Evolutionary conservation across 2,113 vertebrate genomes (phyloP).

Genomic region (Eulacestoma nigropectus): DNA sequence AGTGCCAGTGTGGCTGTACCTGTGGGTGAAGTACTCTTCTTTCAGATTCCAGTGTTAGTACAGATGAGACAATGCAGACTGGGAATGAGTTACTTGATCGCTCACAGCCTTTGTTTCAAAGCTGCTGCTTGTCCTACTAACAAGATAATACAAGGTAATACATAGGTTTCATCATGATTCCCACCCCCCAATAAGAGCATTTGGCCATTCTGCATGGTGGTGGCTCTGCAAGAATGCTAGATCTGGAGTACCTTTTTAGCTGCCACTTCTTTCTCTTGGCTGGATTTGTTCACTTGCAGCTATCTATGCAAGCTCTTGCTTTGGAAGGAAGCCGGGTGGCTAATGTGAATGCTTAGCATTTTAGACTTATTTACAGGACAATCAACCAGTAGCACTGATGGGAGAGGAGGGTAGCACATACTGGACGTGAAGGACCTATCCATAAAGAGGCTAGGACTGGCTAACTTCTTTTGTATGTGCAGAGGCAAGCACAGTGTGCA

Average conservation of each 20-base stretch:
- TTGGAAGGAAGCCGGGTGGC: rapidly evolving
- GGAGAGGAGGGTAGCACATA: not conserved
- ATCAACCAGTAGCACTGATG: not conserved
- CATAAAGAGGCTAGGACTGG: not conserved
- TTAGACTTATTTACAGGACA: not conserved
- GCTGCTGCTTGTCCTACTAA: not conserved
- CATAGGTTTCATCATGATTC: not conserved
- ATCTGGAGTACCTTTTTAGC: not conserved
- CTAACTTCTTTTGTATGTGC: not conserved
- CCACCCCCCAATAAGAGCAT: not conserved
- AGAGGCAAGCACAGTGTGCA: not conserved
- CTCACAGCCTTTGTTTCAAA: not conserved
- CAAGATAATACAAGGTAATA: not conserved
- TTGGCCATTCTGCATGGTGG: not conserved
- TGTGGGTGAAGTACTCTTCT: not conserved
- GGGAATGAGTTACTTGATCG: not conserved
- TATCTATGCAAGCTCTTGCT: not conserved
- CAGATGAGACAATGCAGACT: not conserved
- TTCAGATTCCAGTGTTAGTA: not conserved
- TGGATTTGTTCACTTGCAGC: not conserved
- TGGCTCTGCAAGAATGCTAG: not conserved
- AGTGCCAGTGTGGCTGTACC: rapidly evolving
- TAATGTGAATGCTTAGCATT: too few relatives aligned
- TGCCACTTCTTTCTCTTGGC: not conserved
- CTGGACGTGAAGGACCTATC: not conserved